A percentile compares a stretch with the other conserved stretches of the same genome.
phyloP scores from a whole-genome alignment of 53 echinoderm and acorn worm species.

The Echinometra lucunter region DNA sequence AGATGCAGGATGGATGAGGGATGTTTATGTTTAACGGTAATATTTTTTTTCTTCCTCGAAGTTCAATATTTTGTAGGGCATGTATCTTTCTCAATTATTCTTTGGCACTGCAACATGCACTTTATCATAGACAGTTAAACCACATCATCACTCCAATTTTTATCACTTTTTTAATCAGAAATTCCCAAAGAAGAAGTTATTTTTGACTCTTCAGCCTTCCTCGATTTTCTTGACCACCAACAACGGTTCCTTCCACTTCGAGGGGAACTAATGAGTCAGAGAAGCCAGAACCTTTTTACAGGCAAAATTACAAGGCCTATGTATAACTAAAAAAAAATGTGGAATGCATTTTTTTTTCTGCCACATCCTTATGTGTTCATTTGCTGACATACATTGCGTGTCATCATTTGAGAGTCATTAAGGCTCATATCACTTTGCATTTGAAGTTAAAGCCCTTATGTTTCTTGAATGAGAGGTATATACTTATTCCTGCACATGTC shows the following conservation, averaged over 20 bases:
- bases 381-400: background rate
- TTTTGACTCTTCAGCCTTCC: background rate
- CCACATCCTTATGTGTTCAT: background rate
- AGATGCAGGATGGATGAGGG: background rate
- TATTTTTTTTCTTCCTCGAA: background rate
- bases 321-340: no score
- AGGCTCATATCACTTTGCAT: background rate
- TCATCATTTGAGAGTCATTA: no score
- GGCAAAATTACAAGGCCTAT: background rate
- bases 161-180: background rate
- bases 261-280: background rate
- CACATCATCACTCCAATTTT: background rate
- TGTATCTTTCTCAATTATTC: background rate
- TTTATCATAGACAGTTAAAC: background rate
- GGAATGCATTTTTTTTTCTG: no score
- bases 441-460: background rate
- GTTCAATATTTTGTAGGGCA: constrained; percentile 7
- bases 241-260: background rate
- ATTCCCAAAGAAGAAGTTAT: background rate
- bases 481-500: no score
- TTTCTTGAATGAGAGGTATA: no score
- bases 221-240: background rate
- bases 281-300: background rate
- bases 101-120: background rate
- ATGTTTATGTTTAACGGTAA: background rate